phyloP scores from a whole-genome alignment of 2,888 invertebrate genomes.

The Leptopilina myrica region DNA sequence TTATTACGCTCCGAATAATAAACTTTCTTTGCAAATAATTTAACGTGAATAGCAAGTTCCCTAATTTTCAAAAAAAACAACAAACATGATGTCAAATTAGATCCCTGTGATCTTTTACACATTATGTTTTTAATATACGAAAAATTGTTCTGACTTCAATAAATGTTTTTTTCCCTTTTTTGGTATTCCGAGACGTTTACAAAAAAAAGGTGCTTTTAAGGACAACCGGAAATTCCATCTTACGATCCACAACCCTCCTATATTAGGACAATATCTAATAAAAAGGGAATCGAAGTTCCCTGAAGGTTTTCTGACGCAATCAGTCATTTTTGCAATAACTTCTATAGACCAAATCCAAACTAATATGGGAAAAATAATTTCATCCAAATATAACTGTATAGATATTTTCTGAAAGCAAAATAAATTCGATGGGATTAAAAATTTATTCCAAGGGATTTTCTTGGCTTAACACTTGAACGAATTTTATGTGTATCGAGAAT shows the following conservation, averaged over 20 bases:
- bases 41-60: too few relatives aligned
- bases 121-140: too few relatives aligned
- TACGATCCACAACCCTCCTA: slow-evolving; percentile 59
- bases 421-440: background rate
- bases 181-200: slow-evolving; percentile 48
- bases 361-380: background rate
- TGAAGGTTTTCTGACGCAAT: slow-evolving; percentile 42
- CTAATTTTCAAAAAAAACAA: background rate
- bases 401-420: too few relatives aligned
- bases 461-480: background rate
- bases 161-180: slow-evolving; percentile 60
- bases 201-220: slow-evolving; percentile 29
- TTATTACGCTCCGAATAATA: slow-evolving; percentile 19
- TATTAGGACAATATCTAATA: slow-evolving; percentile 70
- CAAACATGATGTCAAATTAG: too few relatives aligned
- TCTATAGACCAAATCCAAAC: background rate
- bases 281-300: slow-evolving; percentile 61
- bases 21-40: background rate
- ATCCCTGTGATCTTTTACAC: too few relatives aligned
- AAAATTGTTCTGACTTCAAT: slow-evolving; percentile 30
- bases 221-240: slow-evolving; percentile 52
- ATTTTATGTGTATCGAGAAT: background rate
- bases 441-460: background rate
- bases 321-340: background rate
- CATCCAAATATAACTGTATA: too few relatives aligned